Evolutionary conservation across 2,113 vertebrate species (phyloP), one percentile per base, ranked within the genome.

Genomic region (Chloropsis cyanopogon): DNA sequence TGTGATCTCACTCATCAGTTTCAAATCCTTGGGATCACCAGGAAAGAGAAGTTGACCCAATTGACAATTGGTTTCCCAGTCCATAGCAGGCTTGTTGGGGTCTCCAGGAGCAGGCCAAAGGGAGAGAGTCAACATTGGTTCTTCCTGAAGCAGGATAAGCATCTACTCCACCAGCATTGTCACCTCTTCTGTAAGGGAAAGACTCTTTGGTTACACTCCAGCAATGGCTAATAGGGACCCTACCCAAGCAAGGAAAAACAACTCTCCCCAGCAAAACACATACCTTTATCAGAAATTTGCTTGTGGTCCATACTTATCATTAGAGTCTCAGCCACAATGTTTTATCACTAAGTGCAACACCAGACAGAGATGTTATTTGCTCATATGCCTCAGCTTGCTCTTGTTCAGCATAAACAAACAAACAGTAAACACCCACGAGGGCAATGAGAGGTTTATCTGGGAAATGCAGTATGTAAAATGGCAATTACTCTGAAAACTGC

Each of bases 91-190:
- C 37, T 90, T 71, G 1, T 52, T 64, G 41, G 35, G 6, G 25
- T 64, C 35, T 79, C 15, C 18, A 41, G 71, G 33, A 66, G 29
- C 42, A 70, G 35, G 22, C 14, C 71, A 65, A 3, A 4, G 9
- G 33, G 13, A 37, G 19, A 64, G 2, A 68, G 24, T 1, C 26
- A 80, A 17, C 0, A 2, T 0, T 37, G 25, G 16, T 46, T 90
- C 57, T 70, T 76, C 37, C 60, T 73, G 31, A 28, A 75, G 26
- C 25, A 70, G 65, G 29, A 35, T 6, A 86, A 54, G 14, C 24
- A 49, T 16, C 44, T 56, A 23, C 17, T 33, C 12, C 47, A 29
- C 8, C 84, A 66, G 26, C 35, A 49, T 54, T 28, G 44, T 76
- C 63, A 39, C 3, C 12, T 82, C 11, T 19, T 82, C 41, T 57